Base-by-base conservation (phyloP, 2,888 invertebrate genomes). In the Hylaea fasciaria region DNA sequence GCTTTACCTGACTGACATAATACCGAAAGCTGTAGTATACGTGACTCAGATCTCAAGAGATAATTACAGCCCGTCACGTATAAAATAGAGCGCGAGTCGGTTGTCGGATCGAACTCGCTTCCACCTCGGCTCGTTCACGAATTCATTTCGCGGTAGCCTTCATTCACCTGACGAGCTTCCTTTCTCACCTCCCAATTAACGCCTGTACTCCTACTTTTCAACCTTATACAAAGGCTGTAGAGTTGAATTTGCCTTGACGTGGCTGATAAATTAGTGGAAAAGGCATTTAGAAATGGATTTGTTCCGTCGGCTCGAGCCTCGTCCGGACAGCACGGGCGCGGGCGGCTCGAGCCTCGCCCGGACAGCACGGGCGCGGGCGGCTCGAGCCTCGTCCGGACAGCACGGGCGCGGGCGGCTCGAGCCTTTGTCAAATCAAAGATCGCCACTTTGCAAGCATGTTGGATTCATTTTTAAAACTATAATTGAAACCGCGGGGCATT, bases 131-230 rank as follows among this genome's bases (percentile, higher is more conserved):
- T 22, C 22, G 22, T 22, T 22, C 43, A 28, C 56, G 17, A 44
- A 35, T 22, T 44, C 28, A 40, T 50, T 44, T 39, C n/a, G 57
- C 45, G 39, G 49, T 29, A 13, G 28, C 39, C 40, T 39, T 50
- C 47, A 39, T 47, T 47, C 50, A 57, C 50, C 57, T 57, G 57
- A 40, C 45, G 49, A 49, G 56, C 49, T 50, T 56, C 37, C 49
- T 44, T 45, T 40, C 57, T 39, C 45, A 39, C 50, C 29, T 45
- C 29, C n/a, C 57, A 57, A 45, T 57, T 45, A 56, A 49, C n/a
- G 12, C 13, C 2, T 0, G 0, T 11, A 11, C 14, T 16, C 7
- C 0, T 14, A 0, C 13, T 40, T n/a, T 45, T 39, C 29, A 40
- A 28, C 39, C 17, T 57, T 57, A 50, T 39, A 0, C 2, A 8